Base-by-base conservation (phyloP, 1,140 invertebrate genomes). In the Drosophila hydei region DNA sequence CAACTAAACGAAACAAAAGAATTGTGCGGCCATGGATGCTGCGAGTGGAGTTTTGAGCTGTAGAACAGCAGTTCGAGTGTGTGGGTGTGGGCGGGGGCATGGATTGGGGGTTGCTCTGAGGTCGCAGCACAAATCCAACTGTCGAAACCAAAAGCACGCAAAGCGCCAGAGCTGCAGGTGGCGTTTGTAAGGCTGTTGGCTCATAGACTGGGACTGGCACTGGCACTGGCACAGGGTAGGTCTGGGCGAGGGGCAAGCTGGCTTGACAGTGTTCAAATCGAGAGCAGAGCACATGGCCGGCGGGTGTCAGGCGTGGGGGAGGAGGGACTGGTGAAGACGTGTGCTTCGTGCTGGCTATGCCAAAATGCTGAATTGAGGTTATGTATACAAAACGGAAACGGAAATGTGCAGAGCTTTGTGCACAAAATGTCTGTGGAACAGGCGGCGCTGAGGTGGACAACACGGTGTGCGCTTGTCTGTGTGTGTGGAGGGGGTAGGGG, bases 361-460 rank as follows among this genome's bases (percentile, higher is more conserved):
- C 79, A 81, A 81, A 81, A 81, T 83, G 81, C 69, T 87, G 81
- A 87, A 85, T 87, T 85, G 81, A 85, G 81, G 81, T 81, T 85
- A 87, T 85, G 81, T 85, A 87, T 85, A 85, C 81, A 85, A 85
- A 87, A 87, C 77, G 81, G 81, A 85, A 85, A 85, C 81, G 81
- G 81, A 85, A 87, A 87, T 83, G 81, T 87, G 81, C 78, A 75
- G 71, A 78, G 83, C 74, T 88, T 77, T 88, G 77, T 72, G 79
- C 79, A 77, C 81, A 83, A 85, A 84, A 84, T 76, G 76, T 85
- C 72, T 79, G 72, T 59, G 52, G 36, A 14, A 14, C 40, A 52
- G 51, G 25, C 27, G 33, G 38, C 40, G 38, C 36, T n/a, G 42
- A 64, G 38, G n/a, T 56, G 61, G 36, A 63, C 47, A 51, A 14